phyloP scores from a whole-genome alignment of 2,113 vertebrate species.

The Trinectes maculatus region DNA sequence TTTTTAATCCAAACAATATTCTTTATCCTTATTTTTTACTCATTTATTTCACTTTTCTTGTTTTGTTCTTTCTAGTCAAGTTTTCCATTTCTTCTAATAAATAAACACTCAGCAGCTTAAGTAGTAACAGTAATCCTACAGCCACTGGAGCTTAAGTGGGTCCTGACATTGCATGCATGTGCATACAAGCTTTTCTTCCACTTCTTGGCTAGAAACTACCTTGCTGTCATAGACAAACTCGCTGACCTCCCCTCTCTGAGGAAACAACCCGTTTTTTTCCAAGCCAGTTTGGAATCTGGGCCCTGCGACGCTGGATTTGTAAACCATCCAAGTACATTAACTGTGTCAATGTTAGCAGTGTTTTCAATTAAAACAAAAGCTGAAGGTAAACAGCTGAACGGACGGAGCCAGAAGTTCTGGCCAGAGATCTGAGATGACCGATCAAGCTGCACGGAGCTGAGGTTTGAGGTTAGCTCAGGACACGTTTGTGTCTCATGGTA shows the following conservation, averaged over 20 bases:
- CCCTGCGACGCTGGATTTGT: constrained; percentile 37
- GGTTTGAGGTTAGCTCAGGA: constrained; percentile 79
- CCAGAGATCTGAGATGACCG: constrained; percentile 64
- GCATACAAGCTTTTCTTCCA: constrained; percentile 32
- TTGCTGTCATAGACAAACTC: constrained; percentile 71
- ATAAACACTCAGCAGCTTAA: constrained; percentile 3
- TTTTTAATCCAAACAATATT: neutral
- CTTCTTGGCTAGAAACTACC: constrained; percentile 43
- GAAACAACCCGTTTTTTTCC: constrained; percentile 13
- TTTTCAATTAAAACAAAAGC: constrained; percentile 81
- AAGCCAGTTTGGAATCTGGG: constrained; percentile 43
- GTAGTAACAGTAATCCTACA: constrained; percentile 14
- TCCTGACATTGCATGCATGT: constrained; percentile 25
- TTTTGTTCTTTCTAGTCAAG: neutral
- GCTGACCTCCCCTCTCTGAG: constrained; percentile 63
- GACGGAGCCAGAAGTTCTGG: constrained; percentile 71
- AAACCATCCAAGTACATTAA: constrained; percentile 73
- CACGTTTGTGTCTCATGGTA: constrained; percentile 73
- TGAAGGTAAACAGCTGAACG: constrained; percentile 75
- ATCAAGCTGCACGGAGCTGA: constrained; percentile 34
- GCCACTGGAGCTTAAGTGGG: constrained; percentile 31
- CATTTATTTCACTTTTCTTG: neutral
- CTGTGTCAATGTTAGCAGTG: constrained; percentile 79
- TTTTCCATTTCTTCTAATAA: constrained; percentile 29
- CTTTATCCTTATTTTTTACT: neutral